Conservation (phyloP, 2,113 vertebrate species). For the Ptilonorhynchus violaceus region DNA sequence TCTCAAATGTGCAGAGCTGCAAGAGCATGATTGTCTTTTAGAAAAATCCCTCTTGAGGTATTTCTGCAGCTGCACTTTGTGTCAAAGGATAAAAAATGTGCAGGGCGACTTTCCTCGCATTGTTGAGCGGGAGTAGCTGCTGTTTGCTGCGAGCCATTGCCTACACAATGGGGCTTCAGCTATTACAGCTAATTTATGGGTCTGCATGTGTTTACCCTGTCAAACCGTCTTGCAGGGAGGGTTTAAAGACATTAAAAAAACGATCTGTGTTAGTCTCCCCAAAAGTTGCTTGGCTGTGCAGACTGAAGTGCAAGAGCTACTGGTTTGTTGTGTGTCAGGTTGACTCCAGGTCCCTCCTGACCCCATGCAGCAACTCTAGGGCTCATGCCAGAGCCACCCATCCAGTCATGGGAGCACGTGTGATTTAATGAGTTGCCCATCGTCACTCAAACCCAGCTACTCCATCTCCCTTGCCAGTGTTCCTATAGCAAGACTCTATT, state of each 20-base stretch:
- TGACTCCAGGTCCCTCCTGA: background rate
- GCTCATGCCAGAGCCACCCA: too few relatives aligned
- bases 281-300: rapidly evolving
- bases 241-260: constrained; percentile 12
- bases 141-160: constrained; percentile 16
- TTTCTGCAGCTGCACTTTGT: constrained; percentile 52
- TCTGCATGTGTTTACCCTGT: constrained; percentile 1
- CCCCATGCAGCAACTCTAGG: background rate
- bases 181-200: constrained; percentile 45
- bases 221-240: constrained; percentile 21
- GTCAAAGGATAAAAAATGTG: constrained; percentile 49
- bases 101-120: constrained; percentile 19
- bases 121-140: constrained; percentile 8
- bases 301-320: background rate
- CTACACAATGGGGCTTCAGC: constrained; percentile 35
- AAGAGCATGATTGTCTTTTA: background rate
- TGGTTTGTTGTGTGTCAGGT: background rate
- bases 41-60: background rate
- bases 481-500: background rate
- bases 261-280: background rate
- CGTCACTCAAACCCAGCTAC: background rate
- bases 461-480: background rate
- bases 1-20: background rate
- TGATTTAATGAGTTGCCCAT: background rate
- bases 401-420: rapidly evolving